Percentiles rank a stretch among this genome's conserved stretches.
Conservation (phyloP, 2,888 invertebrate genomes). For the Uloborus plumipes region DNA sequence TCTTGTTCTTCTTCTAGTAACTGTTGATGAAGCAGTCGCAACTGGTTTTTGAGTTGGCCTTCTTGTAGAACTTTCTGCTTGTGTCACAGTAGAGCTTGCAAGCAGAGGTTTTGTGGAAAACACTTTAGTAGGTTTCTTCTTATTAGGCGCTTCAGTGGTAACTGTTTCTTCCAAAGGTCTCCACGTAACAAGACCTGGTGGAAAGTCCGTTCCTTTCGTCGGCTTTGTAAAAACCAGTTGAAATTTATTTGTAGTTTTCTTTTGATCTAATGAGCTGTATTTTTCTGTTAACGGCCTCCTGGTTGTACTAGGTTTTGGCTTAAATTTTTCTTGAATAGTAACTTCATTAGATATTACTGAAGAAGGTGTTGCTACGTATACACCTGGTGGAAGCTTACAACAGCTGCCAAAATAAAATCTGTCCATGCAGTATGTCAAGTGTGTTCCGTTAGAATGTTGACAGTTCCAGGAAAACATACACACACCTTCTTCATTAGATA, state of each 20-base stretch:
- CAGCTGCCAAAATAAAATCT: conserved; percentile 94
- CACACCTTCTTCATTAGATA: conserved; percentile 78
- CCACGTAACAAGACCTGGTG: conserved; percentile 52
- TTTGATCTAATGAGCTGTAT: background rate
- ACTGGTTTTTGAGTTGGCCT: conserved; percentile 12
- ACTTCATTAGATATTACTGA: conserved; percentile 33
- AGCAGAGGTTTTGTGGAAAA: conserved; percentile 41
- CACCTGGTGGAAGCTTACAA: conserved; percentile 78
- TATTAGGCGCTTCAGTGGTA: conserved; percentile 16
- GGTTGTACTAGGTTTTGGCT: conserved; percentile 16
- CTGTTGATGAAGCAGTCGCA: conserved; percentile 15
- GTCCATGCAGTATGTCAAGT: conserved; percentile 92
- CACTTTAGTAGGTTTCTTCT: conserved; percentile 43
- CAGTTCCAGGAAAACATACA: conserved; percentile 97
- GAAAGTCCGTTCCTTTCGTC: conserved; percentile 27
- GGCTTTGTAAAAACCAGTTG: background rate
- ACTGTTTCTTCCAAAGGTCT: conserved; percentile 16
- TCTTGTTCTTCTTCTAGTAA: conserved; percentile 32
- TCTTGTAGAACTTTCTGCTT: background rate
- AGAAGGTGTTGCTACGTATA: conserved; percentile 34
- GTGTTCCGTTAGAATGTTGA: conserved; percentile 89
- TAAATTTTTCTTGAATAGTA: conserved; percentile 14
- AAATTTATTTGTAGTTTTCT: background rate
- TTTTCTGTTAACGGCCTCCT: background rate
- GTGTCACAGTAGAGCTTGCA: conserved; percentile 22